These are phyloP conservation scores for Epinotia brunnichana DNA, from an alignment of 2,888 invertebrate species.

Conservation along the genomic window DNA sequence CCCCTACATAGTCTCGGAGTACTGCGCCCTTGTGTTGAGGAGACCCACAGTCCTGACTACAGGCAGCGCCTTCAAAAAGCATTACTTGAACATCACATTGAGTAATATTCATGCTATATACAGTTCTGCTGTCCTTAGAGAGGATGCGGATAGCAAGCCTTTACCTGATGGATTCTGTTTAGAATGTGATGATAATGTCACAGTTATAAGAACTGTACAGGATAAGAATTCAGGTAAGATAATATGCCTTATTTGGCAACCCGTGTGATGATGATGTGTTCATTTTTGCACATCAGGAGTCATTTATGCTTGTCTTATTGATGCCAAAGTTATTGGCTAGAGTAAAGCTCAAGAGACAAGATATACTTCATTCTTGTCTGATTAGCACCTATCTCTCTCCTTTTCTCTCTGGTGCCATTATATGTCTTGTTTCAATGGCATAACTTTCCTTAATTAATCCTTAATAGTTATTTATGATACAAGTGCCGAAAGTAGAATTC, in stretches of 20 bases:
- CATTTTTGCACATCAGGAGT: too few relatives aligned
- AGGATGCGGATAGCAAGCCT: constrained; percentile 55
- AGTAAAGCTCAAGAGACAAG: too few relatives aligned
- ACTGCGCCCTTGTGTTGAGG: constrained; percentile 69
- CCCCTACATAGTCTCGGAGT: constrained; percentile 71
- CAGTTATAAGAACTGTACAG: constrained; percentile 65
- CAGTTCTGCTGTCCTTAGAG: constrained; percentile 63
- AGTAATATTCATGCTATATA: constrained; percentile 75
- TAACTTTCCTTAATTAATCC: too few relatives aligned
- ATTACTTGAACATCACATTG: constrained; percentile 76
- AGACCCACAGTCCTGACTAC: constrained; percentile 78
- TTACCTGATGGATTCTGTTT: constrained; percentile 66
- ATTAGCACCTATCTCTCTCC: too few relatives aligned
- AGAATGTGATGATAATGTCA: constrained; percentile 63
- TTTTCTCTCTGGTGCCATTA: too few relatives aligned
- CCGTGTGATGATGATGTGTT: too few relatives aligned
- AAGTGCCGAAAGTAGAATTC: too few relatives aligned
- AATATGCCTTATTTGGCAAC: neutral
- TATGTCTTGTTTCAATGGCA: too few relatives aligned
- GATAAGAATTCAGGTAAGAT: constrained; percentile 59
- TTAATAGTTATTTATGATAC: too few relatives aligned
- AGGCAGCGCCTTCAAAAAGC: constrained; percentile 75
- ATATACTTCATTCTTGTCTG: too few relatives aligned
- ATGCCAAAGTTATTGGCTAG: too few relatives aligned
- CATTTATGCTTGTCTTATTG: too few relatives aligned